Evolutionary conservation across 1,140 invertebrate species (phyloP).

Genomic region (Lordiphosa mommai): DNA sequence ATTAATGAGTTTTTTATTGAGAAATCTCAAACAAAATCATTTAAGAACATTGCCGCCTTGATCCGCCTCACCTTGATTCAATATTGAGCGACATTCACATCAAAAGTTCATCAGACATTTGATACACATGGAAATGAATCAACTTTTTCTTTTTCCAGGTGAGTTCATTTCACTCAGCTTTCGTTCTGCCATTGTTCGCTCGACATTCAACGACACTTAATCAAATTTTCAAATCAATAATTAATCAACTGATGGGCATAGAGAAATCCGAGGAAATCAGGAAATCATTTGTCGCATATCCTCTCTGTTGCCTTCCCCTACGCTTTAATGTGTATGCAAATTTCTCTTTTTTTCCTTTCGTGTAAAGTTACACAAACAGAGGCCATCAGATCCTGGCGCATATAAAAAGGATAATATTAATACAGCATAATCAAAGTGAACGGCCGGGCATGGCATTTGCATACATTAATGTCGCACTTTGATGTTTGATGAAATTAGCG

Average conservation of each 20-base stretch:
- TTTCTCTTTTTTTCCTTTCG: slow-evolving; percentile 25
- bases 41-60: too few relatives aligned
- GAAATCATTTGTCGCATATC: slow-evolving; percentile 65
- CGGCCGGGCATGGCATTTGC: slow-evolving; percentile 56
- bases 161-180: slow-evolving; percentile 29
- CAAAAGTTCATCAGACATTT: slow-evolving; percentile 9
- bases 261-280: slow-evolving; percentile 23
- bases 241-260: slow-evolving; percentile 64
- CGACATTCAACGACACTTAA: slow-evolving; percentile 45
- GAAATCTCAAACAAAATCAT: too few relatives aligned
- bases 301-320: background rate
- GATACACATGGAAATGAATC: slow-evolving; percentile 22
- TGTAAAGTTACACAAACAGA: slow-evolving; percentile 59
- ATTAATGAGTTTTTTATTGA: too few relatives aligned
- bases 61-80: too few relatives aligned
- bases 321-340: slow-evolving; percentile 50
- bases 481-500: slow-evolving; percentile 67
- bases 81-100: background rate
- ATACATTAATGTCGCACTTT: slow-evolving; percentile 63
- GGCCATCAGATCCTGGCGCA: slow-evolving; percentile 7
- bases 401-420: slow-evolving; percentile 63
- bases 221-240: slow-evolving; percentile 71
- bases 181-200: slow-evolving; percentile 1
- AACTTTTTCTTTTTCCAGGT: slow-evolving; percentile 23
- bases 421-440: slow-evolving; percentile 70